phyloP scores from a whole-genome alignment of 2,888 invertebrate genomes.

The Drosophila algonquin region DNA sequence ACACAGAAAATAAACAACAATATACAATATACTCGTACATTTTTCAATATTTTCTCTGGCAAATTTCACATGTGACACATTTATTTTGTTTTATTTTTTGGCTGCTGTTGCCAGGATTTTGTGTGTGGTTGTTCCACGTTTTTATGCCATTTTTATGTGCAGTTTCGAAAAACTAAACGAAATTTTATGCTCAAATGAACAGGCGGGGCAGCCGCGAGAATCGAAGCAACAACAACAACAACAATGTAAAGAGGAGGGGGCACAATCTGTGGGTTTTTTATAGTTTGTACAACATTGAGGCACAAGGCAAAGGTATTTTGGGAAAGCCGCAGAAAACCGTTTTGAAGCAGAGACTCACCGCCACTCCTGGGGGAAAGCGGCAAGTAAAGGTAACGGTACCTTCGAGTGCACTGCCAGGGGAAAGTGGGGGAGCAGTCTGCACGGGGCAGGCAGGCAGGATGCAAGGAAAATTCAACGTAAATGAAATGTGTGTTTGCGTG shows the following conservation, averaged over 20 bases:
- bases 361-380: background rate
- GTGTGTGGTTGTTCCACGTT: background rate
- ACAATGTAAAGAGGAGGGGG: constrained; percentile 30
- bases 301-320: constrained; percentile 57
- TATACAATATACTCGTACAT: no score
- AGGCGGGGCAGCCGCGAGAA: constrained; percentile 14
- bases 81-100: constrained; percentile 30
- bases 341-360: constrained; percentile 47
- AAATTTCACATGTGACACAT: constrained; percentile 18
- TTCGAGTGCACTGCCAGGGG: constrained; percentile 8
- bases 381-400: constrained; percentile 15
- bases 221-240: constrained; percentile 18
- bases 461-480: constrained; percentile 68
- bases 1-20: background rate
- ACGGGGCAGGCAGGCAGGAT: constrained; percentile 12
- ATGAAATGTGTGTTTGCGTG: constrained; percentile 75
- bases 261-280: constrained; percentile 49
- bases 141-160: constrained; percentile 39
- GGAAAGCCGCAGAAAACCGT: constrained; percentile 59
- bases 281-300: constrained; percentile 48
- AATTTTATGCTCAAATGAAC: constrained; percentile 62
- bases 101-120: background rate
- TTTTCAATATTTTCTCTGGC: constrained; percentile 10
- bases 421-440: no score
- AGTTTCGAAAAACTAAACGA: constrained; percentile 53